Evolutionary conservation across 2,797 vertebrate genomes (phyloP), one percentile per base, ranked within the genome.

Genomic region (Hoplostethus mediterraneus): DNA sequence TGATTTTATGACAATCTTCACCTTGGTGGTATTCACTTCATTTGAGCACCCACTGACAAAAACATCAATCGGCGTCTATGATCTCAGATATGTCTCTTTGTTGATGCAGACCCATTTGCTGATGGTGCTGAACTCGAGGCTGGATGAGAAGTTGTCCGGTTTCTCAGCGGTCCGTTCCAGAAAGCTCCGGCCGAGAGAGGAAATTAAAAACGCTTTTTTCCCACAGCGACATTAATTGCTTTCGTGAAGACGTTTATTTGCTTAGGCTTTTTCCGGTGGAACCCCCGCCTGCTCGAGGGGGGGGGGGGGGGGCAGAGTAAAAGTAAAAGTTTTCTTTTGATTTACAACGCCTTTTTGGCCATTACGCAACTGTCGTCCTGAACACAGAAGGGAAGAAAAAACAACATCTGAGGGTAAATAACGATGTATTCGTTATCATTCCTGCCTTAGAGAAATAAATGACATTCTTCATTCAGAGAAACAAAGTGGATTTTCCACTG

Each of bases 201-300:
- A 94, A 92, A 94, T 94, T 83, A 93, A 92, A 60, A 92, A 73
- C 0, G 64, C 73, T 21, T 83, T 14, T 84, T 94, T 94, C 94
- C 93, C 94, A 95, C 89, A 92, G 87, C 82, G 68, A 30, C 63
- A 81, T 80, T 90, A 91, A 94, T 93, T 93, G 83, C 90, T 92
- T 91, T 90, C 12, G 51, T 78, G 63, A 71, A 77, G 21, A 48
- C 61, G 87, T 94, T 95, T 94, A 87, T 94, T 95, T 95, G 79
- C 57, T 11, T 65, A 89, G 78, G 80, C 82, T 90, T 92, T 92
- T 1, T 92, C 86, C 71, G 71, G 75, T 77, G 49, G 85, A 88
- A 21, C 21, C 58, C 71, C 63, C 62, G 6, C 21, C 21, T 16
- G 51, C 67, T 71, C 71, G 1, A 28, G 28, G 77, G 63, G 67